phyloP scores from a whole-genome alignment of 2,113 vertebrate genomes.

The Myrmecobius fasciatus region DNA sequence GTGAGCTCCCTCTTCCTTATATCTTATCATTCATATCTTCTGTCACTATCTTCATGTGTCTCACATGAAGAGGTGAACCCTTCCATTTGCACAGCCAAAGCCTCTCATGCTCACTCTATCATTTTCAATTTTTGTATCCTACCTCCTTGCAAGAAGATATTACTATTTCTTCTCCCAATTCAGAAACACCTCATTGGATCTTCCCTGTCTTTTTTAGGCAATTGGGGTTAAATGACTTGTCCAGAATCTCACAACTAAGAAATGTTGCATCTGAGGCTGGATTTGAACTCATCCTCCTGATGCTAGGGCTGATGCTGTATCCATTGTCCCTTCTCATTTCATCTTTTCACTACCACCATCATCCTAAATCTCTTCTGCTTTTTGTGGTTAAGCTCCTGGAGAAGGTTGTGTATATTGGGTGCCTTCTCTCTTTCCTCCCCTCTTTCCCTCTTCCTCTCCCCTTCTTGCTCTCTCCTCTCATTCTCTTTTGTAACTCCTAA shows the following conservation, averaged over 20 bases:
- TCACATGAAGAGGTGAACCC: not conserved
- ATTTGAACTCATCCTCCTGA: too few species aligned
- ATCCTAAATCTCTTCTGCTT: not conserved
- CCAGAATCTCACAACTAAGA: too few species aligned
- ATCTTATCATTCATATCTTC: not conserved
- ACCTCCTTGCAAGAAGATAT: not conserved
- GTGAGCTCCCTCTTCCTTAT: not conserved
- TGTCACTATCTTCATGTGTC: not conserved
- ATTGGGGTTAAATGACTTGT: too few species aligned
- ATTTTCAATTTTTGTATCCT: not conserved
- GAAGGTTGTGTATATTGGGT: not conserved
- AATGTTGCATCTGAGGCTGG: too few species aligned
- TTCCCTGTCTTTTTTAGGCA: too few species aligned
- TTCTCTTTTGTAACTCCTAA: not conserved
- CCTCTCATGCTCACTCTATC: not conserved
- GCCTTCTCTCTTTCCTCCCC: too few species aligned
- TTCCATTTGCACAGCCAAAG: not conserved
- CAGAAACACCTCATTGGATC: too few species aligned
- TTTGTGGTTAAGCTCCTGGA: not conserved
- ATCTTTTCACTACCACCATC: not conserved
- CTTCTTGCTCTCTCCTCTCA: not conserved
- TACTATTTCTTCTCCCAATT: not conserved
- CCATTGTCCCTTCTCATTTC: too few species aligned
- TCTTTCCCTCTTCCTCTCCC: too few species aligned
- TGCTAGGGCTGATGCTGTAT: too few species aligned